Evolutionary conservation across 2,888 invertebrate genomes (phyloP), one percentile per base, ranked within the genome.

Genomic region (Allolobophora icterica): DNA sequence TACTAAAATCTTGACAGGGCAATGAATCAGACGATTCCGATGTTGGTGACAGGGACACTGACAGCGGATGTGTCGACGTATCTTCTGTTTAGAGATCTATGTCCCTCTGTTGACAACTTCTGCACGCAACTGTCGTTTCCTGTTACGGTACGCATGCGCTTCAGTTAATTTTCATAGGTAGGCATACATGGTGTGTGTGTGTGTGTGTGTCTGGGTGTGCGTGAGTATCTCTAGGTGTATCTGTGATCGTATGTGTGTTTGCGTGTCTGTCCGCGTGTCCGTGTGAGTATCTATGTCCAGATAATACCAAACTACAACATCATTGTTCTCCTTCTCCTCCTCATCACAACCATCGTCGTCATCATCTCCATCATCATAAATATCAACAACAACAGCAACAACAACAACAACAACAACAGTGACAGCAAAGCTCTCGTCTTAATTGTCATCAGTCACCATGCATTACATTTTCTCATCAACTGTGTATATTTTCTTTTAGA

Each of bases 321-420:
- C 17, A 42, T 42, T 42, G 17, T 42, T 13, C 42, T 42, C 17
- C 42, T 42, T 15, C 11, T 21, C 42, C 1, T 90, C 90, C 3
- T 90, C 90, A 90, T 90, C 45, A 19, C 45, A n/a, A 33, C 34
- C 90, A 90, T 90, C 90, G 45, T 90, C 90, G 33, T 90, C 90
- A 90, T 90, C 90, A 90, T 90, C 90, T 4, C 45, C 90, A 90
- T 90, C 90, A 90, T 90, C 90, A 45, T 90, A 52, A 90, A 4
- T 52, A 90, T 90, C 90, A 45, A 45, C 90, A 90, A 45, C 90
- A 90, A 45, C 90, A 45, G 45, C 90, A 42, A 42, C 42, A 42
- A 42, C 42, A 13, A 42, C 17, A 42, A 17, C 42, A 13, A 17
- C 42, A 13, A 42, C 8, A 42, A 1, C 42, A 42, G 17, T 17